These are phyloP conservation scores for Heliconius nattereri DNA, from an alignment of 1,140 invertebrate genomes.

Conservation along the genomic window DNA sequence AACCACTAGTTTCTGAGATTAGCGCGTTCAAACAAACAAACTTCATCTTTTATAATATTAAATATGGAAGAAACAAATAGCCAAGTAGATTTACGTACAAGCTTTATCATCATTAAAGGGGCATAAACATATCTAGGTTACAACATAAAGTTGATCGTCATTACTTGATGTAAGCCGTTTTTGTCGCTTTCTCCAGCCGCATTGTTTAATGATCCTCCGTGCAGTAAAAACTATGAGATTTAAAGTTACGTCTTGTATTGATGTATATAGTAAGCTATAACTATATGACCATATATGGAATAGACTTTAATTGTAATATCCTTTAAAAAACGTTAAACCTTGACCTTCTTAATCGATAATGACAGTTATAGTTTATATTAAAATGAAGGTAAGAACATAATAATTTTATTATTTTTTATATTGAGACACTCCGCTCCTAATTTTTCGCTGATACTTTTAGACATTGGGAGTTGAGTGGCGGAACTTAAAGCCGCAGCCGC, in stretches of 20 bases:
- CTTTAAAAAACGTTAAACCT: not conserved
- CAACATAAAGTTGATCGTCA: constrained; percentile 33
- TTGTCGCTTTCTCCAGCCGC: constrained; percentile 44
- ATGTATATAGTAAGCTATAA: not conserved
- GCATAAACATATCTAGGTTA: constrained; percentile 34
- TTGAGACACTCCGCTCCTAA: too few relatives aligned
- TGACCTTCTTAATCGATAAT: not conserved
- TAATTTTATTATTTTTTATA: too few relatives aligned
- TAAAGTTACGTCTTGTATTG: constrained; percentile 3
- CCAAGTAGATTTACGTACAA: not conserved
- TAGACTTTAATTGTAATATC: not conserved
- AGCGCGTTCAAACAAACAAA: too few relatives aligned
- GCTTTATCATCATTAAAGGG: constrained; percentile 13
- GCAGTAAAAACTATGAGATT: constrained; percentile 14
- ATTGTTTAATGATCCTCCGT: constrained; percentile 40
- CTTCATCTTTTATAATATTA: too few relatives aligned
- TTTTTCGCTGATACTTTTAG: too few relatives aligned
- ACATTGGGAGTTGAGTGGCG: too few relatives aligned
- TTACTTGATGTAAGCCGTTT: constrained; percentile 43
- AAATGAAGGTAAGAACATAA: too few relatives aligned
- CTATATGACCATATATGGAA: not conserved
- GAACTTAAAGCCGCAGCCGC: too few relatives aligned
- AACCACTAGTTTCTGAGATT: too few relatives aligned
- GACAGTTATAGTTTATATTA: too few relatives aligned
- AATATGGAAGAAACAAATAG: not conserved